Evolutionary conservation across 2,113 vertebrate genomes (phyloP), one percentile per base, ranked within the genome.

Genomic region (Pluvianellus socialis): DNA sequence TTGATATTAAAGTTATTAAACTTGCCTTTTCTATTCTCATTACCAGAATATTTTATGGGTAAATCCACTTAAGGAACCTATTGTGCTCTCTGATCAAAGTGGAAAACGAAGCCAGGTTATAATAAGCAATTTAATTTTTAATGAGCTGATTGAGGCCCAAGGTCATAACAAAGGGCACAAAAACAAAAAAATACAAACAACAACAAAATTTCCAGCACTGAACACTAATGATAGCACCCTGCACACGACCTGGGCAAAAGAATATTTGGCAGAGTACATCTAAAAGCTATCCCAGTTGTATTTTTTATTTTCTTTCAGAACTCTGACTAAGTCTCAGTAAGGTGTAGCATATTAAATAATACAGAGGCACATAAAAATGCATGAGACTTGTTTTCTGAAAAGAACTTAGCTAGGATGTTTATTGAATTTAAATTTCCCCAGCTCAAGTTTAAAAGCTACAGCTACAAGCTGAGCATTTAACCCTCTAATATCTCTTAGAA

Each of bases 101-200:
- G 76, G 87, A 97, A 98, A 98, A 96, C 16, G 91, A 98, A 98
- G 90, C 90, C 86, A 96, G 86, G 92, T 90, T 98, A 96, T 98
- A 98, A 98, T 97, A 98, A 98, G 96, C 96, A 98, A 98, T 98
- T 98, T 98, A 98, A 98, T 98, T 98, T 98, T 98, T 98, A 98
- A 98, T 98, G 98, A 98, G 96, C 62, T 96, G 92, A 95, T 96
- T 75, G 50, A 32, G 96, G 95, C 93, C 88, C 97, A 98, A 98
- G 98, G 97, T 98, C 98, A 97, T 91, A 97, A 95, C 42, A 93
- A 97, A 98, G 95, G 96, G 94, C 97, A 97, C 61, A 93, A 96
- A 75, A 47, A 12, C 83, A 88, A 94, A 90, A 79, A 93, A 91
- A 80, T 28, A 97, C 76, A 96, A 97, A 96, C 86, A 96, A 92